Evolutionary conservation across 2,888 invertebrate species (phyloP), one percentile per base, ranked within the genome.

Genomic region (Erebia ligea): DNA sequence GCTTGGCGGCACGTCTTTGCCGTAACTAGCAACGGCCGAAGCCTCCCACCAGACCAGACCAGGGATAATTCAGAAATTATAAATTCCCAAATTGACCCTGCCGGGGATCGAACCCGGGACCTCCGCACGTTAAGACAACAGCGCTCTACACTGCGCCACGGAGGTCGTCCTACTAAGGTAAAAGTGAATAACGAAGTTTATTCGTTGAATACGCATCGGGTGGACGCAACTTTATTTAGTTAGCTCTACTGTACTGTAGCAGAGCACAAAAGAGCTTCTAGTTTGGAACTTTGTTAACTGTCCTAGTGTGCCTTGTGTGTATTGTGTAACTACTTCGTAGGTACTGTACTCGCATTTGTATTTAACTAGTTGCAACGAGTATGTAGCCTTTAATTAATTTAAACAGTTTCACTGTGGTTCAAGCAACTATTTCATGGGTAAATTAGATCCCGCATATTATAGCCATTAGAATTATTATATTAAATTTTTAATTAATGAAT

Each of bases 241-340:
- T 64, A 52, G 17, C 17, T 6, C 34, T 34, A 6, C 11, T 4
- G 61, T 58, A 42, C 42, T 42, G 34, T 13, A 68, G 62, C 68
- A 66, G 69, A 70, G 68, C 70, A 68, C 64, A 72, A 73, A 71
- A 68, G 70, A 67, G 71, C 64, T 68, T 13, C n/a, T 19, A 21
- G 56, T 57, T 54, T 19, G 34, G 17, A 71, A 71, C 64, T 71
- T 67, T 71, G 42, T 19, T 65, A 19, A 57, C 21, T 66, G 56
- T 66, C 40, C 54, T 19, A 15, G 6, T 66, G 40, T 21, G 65
- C 45, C 54, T 42, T 56, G 65, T 42, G 65, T n/a, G 42, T 54
- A 25, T 17, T 54, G 34, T 34, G 52, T 34, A 9, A n/a, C 52
- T 64, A 52, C 11, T 34, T 63, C 17, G 10, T 17, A 19, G 56